These are phyloP conservation scores for Andrena dorsata DNA, from an alignment of 2,888 invertebrate genomes.

Conservation along the genomic window DNA sequence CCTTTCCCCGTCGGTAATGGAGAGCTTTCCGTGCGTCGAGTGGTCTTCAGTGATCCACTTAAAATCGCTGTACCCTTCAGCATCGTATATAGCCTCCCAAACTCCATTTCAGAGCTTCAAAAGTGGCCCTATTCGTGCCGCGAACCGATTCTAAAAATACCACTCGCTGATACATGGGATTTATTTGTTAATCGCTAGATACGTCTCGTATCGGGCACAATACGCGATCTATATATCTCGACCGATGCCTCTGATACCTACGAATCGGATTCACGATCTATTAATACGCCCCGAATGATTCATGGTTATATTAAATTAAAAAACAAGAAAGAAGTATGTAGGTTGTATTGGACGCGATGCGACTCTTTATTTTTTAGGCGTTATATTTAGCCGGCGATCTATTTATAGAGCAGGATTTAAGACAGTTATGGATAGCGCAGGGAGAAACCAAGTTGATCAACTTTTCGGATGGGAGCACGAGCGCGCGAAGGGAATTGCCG, in stretches of 20 bases:
- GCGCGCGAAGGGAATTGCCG: conserved; percentile 46
- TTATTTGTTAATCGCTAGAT: conserved; percentile 30
- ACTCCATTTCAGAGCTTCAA: neutral
- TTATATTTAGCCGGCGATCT: conserved; percentile 1
- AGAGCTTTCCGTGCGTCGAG: neutral
- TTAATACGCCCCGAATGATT: conserved; percentile 44
- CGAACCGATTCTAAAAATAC: conserved; percentile 27
- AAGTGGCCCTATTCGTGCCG: conserved; percentile 16
- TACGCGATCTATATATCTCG: conserved; percentile 27
- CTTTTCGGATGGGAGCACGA: conserved; percentile 42
- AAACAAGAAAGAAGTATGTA: neutral
- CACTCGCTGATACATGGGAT: neutral
- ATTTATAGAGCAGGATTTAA: conserved; percentile 2
- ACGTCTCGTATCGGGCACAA: conserved; percentile 25
- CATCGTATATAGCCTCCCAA: neutral
- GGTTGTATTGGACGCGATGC: neutral
- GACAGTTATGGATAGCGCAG: neutral
- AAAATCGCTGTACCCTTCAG: conserved; percentile 1
- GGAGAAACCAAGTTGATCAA: conserved; percentile 38
- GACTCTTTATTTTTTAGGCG: neutral
- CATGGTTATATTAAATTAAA: conserved; percentile 32
- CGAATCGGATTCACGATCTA: conserved; percentile 36
- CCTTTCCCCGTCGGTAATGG: neutral
- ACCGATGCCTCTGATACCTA: neutral
- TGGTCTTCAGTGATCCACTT: neutral